These are phyloP conservation scores for Perithous albicinctus DNA, from an alignment of 2,888 invertebrate species.

Conservation along the genomic window DNA sequence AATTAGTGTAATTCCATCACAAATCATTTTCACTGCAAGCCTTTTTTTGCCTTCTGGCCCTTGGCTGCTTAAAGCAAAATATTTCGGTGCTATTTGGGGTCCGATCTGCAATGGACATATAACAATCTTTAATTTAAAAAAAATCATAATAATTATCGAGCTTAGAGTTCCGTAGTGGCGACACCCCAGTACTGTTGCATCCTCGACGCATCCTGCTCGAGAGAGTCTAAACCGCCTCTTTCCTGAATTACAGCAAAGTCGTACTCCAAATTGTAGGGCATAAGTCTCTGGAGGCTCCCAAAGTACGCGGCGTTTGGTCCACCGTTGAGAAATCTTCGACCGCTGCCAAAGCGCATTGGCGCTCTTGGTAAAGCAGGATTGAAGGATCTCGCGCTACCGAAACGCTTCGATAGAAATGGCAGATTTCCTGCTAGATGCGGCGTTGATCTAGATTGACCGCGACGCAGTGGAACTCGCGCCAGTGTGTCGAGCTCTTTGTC, in stretches of 20 bases:
- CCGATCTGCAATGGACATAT: not conserved
- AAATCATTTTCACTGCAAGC: too few species aligned
- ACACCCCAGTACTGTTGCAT: constrained; percentile 97
- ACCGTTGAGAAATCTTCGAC: constrained; percentile 88
- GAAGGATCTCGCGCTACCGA: constrained; percentile 92
- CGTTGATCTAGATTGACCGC: constrained; percentile 86
- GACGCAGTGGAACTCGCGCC: constrained; percentile 84
- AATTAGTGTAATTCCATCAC: too few species aligned
- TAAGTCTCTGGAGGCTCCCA: constrained; percentile 92
- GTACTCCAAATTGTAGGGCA: constrained; percentile 94
- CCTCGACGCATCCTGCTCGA: constrained; percentile 91
- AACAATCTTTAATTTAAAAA: not conserved
- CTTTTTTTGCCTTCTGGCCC: too few species aligned
- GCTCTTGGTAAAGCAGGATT: constrained; percentile 86
- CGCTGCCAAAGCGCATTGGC: constrained; percentile 86
- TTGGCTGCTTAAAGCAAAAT: too few species aligned
- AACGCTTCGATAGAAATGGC: constrained; percentile 88
- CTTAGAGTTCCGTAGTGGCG: constrained; percentile 93
- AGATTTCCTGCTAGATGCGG: constrained; percentile 80
- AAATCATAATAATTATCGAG: not conserved
- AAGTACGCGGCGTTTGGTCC: constrained; percentile 95
- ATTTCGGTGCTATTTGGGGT: too few species aligned
- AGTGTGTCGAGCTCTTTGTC: constrained; percentile 95
- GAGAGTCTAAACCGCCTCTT: constrained; percentile 90
- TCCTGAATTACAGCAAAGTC: constrained; percentile 94